Evolutionary conservation across 2,888 invertebrate species (phyloP).

Genomic region (Dryobota labecula): DNA sequence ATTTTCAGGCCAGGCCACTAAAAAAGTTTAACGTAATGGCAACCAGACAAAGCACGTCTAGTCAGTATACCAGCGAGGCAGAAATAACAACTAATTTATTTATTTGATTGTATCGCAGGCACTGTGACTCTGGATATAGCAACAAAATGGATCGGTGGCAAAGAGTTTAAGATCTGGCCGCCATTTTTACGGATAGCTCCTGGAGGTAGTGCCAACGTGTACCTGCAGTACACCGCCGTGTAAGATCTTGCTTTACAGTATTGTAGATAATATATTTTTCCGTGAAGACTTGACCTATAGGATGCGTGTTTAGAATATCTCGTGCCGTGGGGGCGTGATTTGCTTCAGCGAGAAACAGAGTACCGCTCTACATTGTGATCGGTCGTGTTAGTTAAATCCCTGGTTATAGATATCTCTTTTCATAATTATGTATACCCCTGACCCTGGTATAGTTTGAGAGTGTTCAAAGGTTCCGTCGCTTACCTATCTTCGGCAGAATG

Average conservation of each 20-base stretch:
- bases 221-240: conserved; percentile 79
- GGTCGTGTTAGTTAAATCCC: too few relatives aligned
- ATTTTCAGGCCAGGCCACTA: too few relatives aligned
- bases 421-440: neutral
- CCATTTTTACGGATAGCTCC: conserved; percentile 69
- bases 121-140: conserved; percentile 68
- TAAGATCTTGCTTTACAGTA: conserved; percentile 45
- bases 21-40: neutral
- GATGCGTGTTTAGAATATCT: neutral
- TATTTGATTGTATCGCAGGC: conserved; percentile 59
- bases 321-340: neutral
- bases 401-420: neutral
- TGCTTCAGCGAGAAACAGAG: neutral
- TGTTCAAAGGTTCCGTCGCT: neutral
- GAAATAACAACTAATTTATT: neutral
- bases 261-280: neutral
- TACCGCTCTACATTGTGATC: neutral
- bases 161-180: conserved; percentile 75
- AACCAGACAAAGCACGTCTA: neutral
- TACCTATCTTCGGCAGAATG: neutral
- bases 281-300: neutral
- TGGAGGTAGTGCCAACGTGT: conserved; percentile 66
- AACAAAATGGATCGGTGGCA: conserved; percentile 70
- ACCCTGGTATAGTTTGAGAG: neutral
- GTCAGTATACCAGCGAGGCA: neutral